Conservation (phyloP, 2,797 vertebrate species). For the Crocidura indochinensis region DNA sequence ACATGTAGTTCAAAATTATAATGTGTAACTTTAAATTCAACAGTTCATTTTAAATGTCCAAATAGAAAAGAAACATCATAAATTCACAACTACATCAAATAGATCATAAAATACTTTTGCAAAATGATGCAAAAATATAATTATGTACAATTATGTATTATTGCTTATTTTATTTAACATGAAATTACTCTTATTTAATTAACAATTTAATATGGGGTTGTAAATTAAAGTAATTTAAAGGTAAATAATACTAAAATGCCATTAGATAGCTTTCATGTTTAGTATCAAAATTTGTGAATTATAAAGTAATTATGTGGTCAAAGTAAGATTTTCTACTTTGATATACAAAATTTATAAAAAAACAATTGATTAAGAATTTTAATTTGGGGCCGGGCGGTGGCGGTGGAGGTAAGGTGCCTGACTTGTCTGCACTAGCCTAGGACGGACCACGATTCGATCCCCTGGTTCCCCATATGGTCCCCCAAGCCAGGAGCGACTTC, state of each 20-base stretch:
- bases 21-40: constrained; percentile 73
- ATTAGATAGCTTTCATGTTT: constrained; percentile 69
- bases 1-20: constrained; percentile 58
- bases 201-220: constrained; percentile 83
- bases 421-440: too few relatives aligned
- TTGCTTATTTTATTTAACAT: constrained; percentile 85
- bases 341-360: not conserved
- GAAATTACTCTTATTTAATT: constrained; percentile 87
- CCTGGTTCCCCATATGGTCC: too few relatives aligned
- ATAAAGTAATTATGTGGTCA: not conserved
- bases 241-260: constrained; percentile 83
- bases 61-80: constrained; percentile 75
- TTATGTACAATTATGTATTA: not conserved
- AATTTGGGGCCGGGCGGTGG: too few relatives aligned
- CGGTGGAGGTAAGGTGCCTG: too few relatives aligned
- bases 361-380: too few relatives aligned
- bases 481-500: too few relatives aligned
- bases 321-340: not conserved
- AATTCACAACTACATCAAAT: constrained; percentile 79
- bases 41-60: constrained; percentile 84
- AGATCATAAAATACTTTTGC: constrained; percentile 81
- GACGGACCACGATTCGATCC: too few relatives aligned
- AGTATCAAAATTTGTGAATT: constrained; percentile 63
- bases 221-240: constrained; percentile 82
- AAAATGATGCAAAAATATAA: constrained; percentile 75